These are phyloP conservation scores for Paramacrobiotus metropolitanus DNA, from an alignment of 1,140 invertebrate genomes.

Conservation along the genomic window DNA sequence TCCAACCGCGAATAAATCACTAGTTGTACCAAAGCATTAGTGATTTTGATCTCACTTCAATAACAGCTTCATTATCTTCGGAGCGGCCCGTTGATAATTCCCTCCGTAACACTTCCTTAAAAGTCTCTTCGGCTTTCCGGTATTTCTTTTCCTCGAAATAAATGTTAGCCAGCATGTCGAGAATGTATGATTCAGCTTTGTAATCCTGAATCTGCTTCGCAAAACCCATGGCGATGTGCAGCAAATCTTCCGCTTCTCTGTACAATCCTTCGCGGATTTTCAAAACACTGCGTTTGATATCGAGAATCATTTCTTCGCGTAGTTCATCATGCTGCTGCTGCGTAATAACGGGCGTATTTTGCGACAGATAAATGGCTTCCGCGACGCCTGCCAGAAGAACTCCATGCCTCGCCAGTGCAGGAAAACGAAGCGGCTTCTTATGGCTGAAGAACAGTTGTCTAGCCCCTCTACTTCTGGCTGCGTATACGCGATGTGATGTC, in stretches of 20 bases:
- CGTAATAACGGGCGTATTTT: neutral
- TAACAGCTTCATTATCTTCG: neutral
- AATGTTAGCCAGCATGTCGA: neutral
- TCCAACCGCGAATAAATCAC: too few species aligned
- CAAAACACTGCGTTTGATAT: neutral
- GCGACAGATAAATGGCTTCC: neutral
- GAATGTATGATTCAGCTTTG: neutral
- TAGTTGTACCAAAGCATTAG: too few species aligned
- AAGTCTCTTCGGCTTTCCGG: neutral
- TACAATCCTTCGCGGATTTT: neutral
- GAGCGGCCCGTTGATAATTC: neutral
- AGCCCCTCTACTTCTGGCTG: too few species aligned
- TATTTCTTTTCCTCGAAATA: neutral
- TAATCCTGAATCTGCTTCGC: neutral
- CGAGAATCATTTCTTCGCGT: neutral
- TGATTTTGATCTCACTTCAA: too few species aligned
- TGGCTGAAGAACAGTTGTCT: too few species aligned
- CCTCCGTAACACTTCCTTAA: neutral
- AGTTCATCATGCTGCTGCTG: neutral
- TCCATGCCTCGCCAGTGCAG: too few species aligned
- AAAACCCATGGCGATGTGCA: neutral
- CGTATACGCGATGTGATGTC: too few species aligned
- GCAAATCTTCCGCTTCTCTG: neutral
- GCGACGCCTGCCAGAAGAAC: too few species aligned
- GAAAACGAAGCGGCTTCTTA: too few species aligned